phyloP scores from a whole-genome alignment of 2,113 vertebrate genomes.

The Mohoua ochrocephala region DNA sequence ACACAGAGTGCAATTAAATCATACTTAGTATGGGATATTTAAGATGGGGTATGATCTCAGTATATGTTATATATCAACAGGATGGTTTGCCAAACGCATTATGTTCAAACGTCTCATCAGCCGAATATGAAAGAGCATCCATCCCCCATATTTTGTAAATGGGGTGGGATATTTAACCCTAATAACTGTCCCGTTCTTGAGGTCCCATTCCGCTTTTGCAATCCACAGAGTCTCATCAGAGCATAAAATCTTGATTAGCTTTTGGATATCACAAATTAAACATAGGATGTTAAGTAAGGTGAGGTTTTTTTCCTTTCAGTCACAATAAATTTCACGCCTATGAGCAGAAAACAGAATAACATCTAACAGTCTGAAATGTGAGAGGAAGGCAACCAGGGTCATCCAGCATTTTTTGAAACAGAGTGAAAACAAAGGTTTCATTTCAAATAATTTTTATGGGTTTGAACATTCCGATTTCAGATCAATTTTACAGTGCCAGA shows the following conservation, averaged over 20 bases:
- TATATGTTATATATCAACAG: accelerated
- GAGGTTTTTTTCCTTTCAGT: not conserved
- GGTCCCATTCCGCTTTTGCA: not conserved
- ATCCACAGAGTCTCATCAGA: not conserved
- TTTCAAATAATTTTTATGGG: not conserved
- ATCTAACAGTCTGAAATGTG: not conserved
- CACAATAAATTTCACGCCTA: not conserved
- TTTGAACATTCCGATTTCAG: not conserved
- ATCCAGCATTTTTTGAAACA: not conserved
- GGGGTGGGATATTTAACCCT: not conserved
- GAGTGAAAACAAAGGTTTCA: not conserved
- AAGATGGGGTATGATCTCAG: not conserved
- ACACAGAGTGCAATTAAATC: not conserved
- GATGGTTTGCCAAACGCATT: not conserved
- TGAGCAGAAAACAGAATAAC: not conserved
- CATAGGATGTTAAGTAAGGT: not conserved
- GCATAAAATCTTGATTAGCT: not conserved
- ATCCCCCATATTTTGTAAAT: not conserved
- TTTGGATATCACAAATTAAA: not conserved
- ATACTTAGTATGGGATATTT: not conserved
- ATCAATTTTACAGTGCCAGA: not conserved
- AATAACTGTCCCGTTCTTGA: not conserved
- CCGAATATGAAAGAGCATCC: not conserved
- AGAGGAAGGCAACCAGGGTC: not conserved
- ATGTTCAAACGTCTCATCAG: not conserved